phyloP scores from a whole-genome alignment of 2,888 invertebrate species.

The Drepanosiphum platanoidis region DNA sequence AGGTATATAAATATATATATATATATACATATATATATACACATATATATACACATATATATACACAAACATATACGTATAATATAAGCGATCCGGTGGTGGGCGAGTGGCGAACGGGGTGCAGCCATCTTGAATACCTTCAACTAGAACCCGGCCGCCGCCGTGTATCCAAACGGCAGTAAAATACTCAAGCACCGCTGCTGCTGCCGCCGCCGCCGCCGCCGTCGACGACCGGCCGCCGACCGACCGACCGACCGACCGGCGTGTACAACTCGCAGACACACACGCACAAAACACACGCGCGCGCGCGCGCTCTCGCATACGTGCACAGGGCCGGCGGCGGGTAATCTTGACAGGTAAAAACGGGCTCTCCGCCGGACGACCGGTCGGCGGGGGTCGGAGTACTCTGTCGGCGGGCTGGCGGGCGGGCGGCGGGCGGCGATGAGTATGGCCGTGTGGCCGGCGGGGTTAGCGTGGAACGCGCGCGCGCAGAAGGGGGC shows the following conservation, averaged over 20 bases:
- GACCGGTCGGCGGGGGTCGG: slow-evolving; percentile 14
- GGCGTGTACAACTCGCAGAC: background rate
- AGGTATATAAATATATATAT: no score
- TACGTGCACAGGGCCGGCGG: slow-evolving; percentile 50
- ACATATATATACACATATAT: no score
- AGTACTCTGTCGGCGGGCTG: background rate
- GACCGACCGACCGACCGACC: slow-evolving; percentile 44
- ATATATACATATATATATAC: no score
- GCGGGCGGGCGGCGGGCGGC: background rate
- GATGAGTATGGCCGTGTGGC: slow-evolving; percentile 45
- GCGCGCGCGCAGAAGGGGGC: slow-evolving; percentile 61
- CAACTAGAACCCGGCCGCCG: slow-evolving; percentile 62
- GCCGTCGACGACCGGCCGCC: slow-evolving; percentile 18
- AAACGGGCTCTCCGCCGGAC: slow-evolving; percentile 55
- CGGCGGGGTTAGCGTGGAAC: slow-evolving; percentile 57
- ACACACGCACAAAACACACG: background rate
- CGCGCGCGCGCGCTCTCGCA: background rate
- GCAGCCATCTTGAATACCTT: slow-evolving; percentile 70
- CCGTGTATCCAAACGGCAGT: slow-evolving; percentile 55
- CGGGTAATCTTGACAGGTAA: slow-evolving; percentile 61
- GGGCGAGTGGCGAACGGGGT: slow-evolving; percentile 63
- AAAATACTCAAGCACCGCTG: slow-evolving; percentile 58
- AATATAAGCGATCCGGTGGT: slow-evolving; percentile 54
- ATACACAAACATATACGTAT: background rate
- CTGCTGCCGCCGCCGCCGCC: background rate